Evolutionary conservation across 2,888 invertebrate species (phyloP).

Genomic region (Hydrotaea diabolus): DNA sequence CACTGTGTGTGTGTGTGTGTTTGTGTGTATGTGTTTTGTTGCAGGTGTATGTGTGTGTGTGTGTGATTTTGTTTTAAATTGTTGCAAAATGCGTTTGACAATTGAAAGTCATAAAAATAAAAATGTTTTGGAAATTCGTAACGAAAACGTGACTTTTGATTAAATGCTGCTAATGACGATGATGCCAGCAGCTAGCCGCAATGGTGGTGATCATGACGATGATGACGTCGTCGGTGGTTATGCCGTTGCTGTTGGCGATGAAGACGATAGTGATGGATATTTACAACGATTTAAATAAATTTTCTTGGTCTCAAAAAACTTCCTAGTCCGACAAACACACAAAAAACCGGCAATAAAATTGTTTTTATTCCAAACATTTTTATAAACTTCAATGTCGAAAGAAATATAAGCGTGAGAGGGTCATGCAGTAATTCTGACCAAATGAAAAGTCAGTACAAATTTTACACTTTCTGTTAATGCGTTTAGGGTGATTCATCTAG

Average conservation of each 20-base stretch:
- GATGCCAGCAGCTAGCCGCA: no score
- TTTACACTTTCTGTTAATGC: no score
- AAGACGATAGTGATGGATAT: constrained; percentile 10
- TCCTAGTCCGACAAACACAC: constrained; percentile 18
- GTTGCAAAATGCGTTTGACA: constrained; percentile 67
- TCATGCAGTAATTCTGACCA: no score
- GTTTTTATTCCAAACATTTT: constrained; percentile 26
- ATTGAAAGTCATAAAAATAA: constrained; percentile 65
- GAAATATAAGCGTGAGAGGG: no score
- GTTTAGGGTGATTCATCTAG: no score
- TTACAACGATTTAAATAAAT: constrained; percentile 19
- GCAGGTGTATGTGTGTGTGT: no score
- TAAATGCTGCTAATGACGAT: constrained; percentile 41
- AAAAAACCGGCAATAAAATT: background rate
- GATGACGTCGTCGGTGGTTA: background rate
- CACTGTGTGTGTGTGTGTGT: constrained; percentile 11
- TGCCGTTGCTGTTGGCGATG: background rate
- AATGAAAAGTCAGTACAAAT: no score
- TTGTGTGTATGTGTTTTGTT: no score
- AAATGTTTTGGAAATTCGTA: constrained; percentile 54
- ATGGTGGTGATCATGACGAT: constrained; percentile 1
- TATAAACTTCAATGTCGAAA: background rate
- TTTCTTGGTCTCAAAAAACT: background rate
- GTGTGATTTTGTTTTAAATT: constrained; percentile 49
- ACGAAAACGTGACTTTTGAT: constrained; percentile 67